phyloP scores from a whole-genome alignment of 1,140 invertebrate species.

The Helicoverpa armigera region DNA sequence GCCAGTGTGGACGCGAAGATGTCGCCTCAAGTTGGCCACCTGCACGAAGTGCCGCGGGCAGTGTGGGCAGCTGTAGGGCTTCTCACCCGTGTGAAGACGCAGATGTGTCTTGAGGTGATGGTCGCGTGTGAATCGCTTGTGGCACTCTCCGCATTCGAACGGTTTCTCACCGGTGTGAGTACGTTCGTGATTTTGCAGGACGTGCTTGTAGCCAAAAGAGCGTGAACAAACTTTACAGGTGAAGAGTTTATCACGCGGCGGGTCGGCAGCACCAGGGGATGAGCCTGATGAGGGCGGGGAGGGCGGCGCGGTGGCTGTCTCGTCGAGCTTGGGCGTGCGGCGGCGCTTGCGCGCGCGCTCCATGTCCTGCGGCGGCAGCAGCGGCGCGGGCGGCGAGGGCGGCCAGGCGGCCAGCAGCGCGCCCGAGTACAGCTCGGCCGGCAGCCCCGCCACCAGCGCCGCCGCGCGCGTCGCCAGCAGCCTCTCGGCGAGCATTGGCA shows the following conservation, averaged over 20 bases:
- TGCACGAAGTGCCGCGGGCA: slow-evolving; percentile 97
- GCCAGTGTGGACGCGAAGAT: slow-evolving; percentile 97
- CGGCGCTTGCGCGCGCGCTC: slow-evolving; percentile 84
- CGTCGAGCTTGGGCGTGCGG: slow-evolving; percentile 79
- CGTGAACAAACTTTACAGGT: slow-evolving; percentile 95
- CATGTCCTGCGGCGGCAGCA: slow-evolving; percentile 77
- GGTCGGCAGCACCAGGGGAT: slow-evolving; percentile 85
- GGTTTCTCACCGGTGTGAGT: slow-evolving; percentile 99
- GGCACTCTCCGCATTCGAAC: slow-evolving; percentile 97
- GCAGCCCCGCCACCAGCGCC: slow-evolving; percentile 82
- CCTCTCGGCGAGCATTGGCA: slow-evolving; percentile 82
- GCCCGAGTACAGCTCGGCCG: slow-evolving; percentile 83
- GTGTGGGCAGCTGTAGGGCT: slow-evolving; percentile 96
- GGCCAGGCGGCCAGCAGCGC: slow-evolving; percentile 82
- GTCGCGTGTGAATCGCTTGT: slow-evolving; percentile 98
- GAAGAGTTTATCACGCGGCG: slow-evolving; percentile 92
- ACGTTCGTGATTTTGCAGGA: slow-evolving; percentile 97
- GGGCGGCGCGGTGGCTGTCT: slow-evolving; percentile 71
- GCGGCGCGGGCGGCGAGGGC: slow-evolving; percentile 79
- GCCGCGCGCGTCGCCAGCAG: slow-evolving; percentile 82
- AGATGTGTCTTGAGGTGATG: slow-evolving; percentile 98
- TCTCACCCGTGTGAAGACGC: slow-evolving; percentile 96
- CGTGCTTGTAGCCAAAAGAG: slow-evolving; percentile 97
- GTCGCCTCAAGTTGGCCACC: slow-evolving; percentile 97
- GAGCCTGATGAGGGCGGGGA: slow-evolving; percentile 83